Base-by-base conservation (phyloP, 2,888 invertebrate genomes). In the Steinernema carpocapsae region DNA sequence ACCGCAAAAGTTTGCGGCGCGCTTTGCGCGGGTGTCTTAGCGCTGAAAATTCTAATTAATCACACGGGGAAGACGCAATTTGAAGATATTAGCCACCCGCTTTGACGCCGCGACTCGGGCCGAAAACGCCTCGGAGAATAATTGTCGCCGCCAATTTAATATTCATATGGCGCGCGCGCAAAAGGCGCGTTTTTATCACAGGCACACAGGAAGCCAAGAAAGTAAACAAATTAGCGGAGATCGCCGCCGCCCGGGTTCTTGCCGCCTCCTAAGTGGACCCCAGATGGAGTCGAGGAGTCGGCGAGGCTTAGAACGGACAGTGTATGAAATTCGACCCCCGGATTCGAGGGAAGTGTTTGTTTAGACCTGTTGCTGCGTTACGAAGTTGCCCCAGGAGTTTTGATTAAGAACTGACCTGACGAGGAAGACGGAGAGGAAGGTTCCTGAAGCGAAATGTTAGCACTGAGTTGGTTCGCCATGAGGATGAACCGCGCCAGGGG, bases 401-500 rank as follows among this genome's bases (percentile, higher is more conserved):
- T 17, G 19, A 48, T n/a, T 17, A 48, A 14, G 48, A 56, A 56
- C 56, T 26, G 56, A 56, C 56, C 56, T 56, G 56, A 3, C 12
- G 6, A 17, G 32, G 32, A 32, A 6, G 56, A 3, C 12, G 6
- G 29, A 14, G 32, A 32, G 17, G 1, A 3, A 32, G 12, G 17
- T 17, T 64, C 64, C 64, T 64, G 64, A 1, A 64, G 29, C 10
- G 84, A 83, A 22, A 84, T 73, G 71, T 84, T 84, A 56, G 81
- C 80, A 59, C 80, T 81, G 72, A 84, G 74, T 70, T 84, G 84
- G 75, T 83, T 83, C 17, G 82, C 82, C 12, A 82, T 79, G 72
- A 84, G 72, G 37, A 84, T 82, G 70, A 84, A 72, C 64, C 83
- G 82, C 37, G 84, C 81, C 71, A 83, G 59, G 7, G 83, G 84